These are phyloP conservation scores for Suricata suricatta DNA, from an alignment of 2,113 vertebrate genomes.

Conservation along the genomic window DNA sequence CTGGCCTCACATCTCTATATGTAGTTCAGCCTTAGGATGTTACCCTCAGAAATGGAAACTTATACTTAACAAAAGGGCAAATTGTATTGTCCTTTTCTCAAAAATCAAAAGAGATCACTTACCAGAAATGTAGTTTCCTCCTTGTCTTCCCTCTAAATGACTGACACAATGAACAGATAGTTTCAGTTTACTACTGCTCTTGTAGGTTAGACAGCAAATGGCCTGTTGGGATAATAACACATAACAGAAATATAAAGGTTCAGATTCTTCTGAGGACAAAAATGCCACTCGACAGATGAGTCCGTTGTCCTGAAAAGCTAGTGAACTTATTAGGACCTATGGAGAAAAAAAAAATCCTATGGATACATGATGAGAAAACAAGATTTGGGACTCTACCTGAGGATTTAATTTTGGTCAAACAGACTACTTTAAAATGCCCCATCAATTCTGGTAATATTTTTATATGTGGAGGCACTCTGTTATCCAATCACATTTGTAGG, in stretches of 20 bases:
- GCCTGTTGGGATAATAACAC: constrained; percentile 52
- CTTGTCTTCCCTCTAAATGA: constrained; percentile 37
- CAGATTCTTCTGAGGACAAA: constrained; percentile 46
- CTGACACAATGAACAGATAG: constrained; percentile 19
- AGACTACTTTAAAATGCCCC: not conserved
- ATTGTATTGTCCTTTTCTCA: constrained; percentile 35
- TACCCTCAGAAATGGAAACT: constrained; percentile 50
- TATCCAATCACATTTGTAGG: not conserved
- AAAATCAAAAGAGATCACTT: constrained; percentile 57
- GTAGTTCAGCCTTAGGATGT: constrained; percentile 33
- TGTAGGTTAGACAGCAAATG: constrained; percentile 37
- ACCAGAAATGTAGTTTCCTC: constrained; percentile 52
- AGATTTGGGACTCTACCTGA: not conserved
- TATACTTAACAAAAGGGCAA: not conserved
- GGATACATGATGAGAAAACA: not conserved
- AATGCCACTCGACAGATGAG: constrained; percentile 29
- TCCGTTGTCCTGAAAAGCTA: constrained; percentile 21
- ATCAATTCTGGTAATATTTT: not conserved
- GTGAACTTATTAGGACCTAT: constrained; percentile 35
- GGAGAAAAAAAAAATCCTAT: not conserved
- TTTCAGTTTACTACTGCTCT: constrained; percentile 41
- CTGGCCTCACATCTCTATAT: constrained; percentile 3
- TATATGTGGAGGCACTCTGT: not conserved
- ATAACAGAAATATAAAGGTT: constrained; percentile 58
- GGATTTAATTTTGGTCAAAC: not conserved